These are phyloP conservation scores for Bugula neritina DNA, from an alignment of 2,888 invertebrate genomes.

Conservation along the genomic window DNA sequence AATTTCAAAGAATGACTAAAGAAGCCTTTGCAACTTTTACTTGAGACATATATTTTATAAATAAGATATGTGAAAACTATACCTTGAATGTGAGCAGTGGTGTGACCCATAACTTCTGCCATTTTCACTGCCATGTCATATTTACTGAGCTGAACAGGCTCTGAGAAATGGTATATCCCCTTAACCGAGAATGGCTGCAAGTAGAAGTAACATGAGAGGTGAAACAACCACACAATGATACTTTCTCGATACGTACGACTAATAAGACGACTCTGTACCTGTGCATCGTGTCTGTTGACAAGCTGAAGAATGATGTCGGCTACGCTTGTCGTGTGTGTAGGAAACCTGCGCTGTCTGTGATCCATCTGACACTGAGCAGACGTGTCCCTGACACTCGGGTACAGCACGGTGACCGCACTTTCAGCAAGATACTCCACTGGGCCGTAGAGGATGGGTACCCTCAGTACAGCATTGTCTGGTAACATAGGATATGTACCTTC, in stretches of 20 bases:
- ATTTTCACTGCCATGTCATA: slow-evolving; percentile 56
- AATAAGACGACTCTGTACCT: too few relatives aligned
- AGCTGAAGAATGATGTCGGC: slow-evolving; percentile 51
- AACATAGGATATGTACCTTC: too few relatives aligned
- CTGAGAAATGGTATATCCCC: slow-evolving; percentile 58
- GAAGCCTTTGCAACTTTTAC: too few relatives aligned
- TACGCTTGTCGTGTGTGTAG: slow-evolving; percentile 55
- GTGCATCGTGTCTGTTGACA: slow-evolving; percentile 33
- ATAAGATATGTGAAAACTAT: too few relatives aligned
- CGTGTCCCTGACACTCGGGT: slow-evolving; percentile 42
- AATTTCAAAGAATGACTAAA: too few relatives aligned
- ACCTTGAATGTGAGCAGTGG: slow-evolving; percentile 48
- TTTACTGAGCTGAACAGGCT: slow-evolving; percentile 56
- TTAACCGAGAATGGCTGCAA: slow-evolving; percentile 40
- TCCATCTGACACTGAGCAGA: slow-evolving; percentile 43
- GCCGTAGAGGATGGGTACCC: slow-evolving; percentile 58
- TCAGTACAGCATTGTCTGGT: slow-evolving; percentile 54
- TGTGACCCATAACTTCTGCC: slow-evolving; percentile 52
- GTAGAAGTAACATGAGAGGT: neutral
- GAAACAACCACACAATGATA: too few relatives aligned
- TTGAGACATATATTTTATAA: too few relatives aligned
- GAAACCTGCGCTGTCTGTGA: slow-evolving; percentile 55
- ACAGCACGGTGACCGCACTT: slow-evolving; percentile 55
- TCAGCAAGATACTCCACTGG: slow-evolving; percentile 54
- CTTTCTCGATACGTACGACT: too few relatives aligned